Percentiles rank a stretch among this genome's conserved stretches.
Conservation (phyloP, 2,113 vertebrate genomes). For the Passer montanus region DNA sequence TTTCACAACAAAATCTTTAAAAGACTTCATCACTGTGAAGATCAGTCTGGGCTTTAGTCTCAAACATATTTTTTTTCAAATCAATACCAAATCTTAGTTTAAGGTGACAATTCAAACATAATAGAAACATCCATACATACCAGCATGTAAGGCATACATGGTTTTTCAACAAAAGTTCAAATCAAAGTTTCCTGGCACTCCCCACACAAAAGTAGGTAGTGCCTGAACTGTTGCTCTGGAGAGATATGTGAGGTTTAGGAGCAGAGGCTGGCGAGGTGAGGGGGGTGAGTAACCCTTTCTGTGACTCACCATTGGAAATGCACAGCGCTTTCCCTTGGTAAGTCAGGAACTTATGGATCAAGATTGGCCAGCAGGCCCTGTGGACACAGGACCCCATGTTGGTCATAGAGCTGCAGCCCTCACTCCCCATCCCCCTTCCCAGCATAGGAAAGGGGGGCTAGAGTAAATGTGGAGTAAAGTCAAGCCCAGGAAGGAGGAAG, state of each 20-base stretch:
- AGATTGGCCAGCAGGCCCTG: not conserved
- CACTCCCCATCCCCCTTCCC: not conserved
- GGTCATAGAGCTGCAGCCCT: rapidly evolving
- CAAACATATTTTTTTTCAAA: not conserved
- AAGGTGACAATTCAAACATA: not conserved
- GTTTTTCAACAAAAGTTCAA: not conserved
- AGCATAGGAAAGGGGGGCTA: not conserved
- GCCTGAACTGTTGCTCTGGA: not conserved
- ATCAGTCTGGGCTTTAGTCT: not conserved
- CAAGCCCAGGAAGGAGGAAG: not conserved
- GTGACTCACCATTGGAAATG: not conserved
- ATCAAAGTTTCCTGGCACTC: not conserved
- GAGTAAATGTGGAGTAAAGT: not conserved
- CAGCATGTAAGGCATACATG: not conserved
- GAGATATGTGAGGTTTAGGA: not conserved
- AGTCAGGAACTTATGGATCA: not conserved
- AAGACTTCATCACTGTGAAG: not conserved
- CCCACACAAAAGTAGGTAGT: not conserved
- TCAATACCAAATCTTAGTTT: not conserved
- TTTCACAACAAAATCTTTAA: not conserved
- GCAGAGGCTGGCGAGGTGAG: not conserved
- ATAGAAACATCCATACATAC: not conserved
- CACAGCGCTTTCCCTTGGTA: not conserved
- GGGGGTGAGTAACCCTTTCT: rapidly evolving
- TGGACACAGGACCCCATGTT: not conserved